A percentile compares a stretch with the other conserved stretches of the same genome.
These are phyloP conservation scores for Himalopsyche japonica DNA, from an alignment of 2,888 invertebrate species.

Conservation along the genomic window DNA sequence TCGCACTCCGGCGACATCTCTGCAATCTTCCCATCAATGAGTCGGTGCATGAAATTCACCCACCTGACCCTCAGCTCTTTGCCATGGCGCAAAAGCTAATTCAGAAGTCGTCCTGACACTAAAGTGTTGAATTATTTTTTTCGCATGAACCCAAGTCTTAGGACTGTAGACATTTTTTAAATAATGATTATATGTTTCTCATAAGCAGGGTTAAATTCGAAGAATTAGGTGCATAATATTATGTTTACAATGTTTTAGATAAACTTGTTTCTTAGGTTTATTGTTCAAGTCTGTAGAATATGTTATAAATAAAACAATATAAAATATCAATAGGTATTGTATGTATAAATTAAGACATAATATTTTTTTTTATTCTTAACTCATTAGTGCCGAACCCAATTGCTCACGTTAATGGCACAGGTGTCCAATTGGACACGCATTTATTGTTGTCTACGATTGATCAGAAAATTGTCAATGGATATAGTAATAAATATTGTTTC, in stretches of 20 bases:
- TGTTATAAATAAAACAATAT: not conserved
- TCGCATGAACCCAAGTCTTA: not conserved
- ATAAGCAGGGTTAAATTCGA: not conserved
- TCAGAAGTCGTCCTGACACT: conserved; percentile 48
- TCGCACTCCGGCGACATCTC: conserved; percentile 71
- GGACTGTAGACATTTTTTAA: not conserved
- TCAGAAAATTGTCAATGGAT: too few species aligned
- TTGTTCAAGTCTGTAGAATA: not conserved
- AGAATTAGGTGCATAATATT: not conserved
- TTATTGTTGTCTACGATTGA: too few species aligned
- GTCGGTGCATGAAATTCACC: conserved; percentile 54
- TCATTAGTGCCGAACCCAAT: too few species aligned
- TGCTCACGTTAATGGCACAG: too few species aligned
- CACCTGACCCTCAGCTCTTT: conserved; percentile 55
- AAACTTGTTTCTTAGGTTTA: not conserved
- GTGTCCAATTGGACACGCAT: too few species aligned
- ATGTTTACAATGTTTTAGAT: not conserved
- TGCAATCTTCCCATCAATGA: conserved; percentile 71
- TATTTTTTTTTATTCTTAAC: not conserved
- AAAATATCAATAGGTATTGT: not conserved
- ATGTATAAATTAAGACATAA: not conserved
- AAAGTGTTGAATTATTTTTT: conserved; percentile 23
- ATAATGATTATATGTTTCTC: not conserved
- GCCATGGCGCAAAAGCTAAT: conserved; percentile 60
- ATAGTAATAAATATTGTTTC: too few species aligned